phyloP scores from a whole-genome alignment of 2,113 vertebrate species.

The Regulus satrapa region DNA sequence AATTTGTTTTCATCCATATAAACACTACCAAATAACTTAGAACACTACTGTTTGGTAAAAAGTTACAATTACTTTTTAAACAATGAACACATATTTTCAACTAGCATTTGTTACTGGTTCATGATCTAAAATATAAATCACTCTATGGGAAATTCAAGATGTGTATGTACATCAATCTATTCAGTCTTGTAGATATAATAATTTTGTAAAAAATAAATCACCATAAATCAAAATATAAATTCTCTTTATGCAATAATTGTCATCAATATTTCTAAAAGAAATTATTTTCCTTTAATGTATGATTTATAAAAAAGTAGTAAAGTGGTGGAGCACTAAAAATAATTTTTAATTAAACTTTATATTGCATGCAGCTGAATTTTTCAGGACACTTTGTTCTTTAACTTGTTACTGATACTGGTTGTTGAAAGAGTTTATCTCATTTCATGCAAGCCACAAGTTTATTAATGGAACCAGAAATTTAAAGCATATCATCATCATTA shows the following conservation, averaged over 20 bases:
- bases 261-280: not conserved
- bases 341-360: not conserved
- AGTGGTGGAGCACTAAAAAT: not conserved
- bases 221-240: not conserved
- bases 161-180: not conserved
- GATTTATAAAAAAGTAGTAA: slow-evolving; percentile 28
- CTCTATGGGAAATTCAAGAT: not conserved
- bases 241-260: not conserved
- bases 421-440: not conserved
- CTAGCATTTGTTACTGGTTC: not conserved
- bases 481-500: not conserved
- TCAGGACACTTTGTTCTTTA: not conserved
- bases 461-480: not conserved
- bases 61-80: not conserved
- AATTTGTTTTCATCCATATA: not conserved
- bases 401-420: not conserved
- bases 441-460: not conserved
- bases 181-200: not conserved
- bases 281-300: not conserved
- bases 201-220: not conserved
- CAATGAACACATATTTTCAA: not conserved
- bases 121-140: not conserved
- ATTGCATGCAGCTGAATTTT: not conserved
- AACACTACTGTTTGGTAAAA: not conserved
- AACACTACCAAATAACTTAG: not conserved